phyloP scores from a whole-genome alignment of 1,140 invertebrate genomes.

The Procambarus clarkii region DNA sequence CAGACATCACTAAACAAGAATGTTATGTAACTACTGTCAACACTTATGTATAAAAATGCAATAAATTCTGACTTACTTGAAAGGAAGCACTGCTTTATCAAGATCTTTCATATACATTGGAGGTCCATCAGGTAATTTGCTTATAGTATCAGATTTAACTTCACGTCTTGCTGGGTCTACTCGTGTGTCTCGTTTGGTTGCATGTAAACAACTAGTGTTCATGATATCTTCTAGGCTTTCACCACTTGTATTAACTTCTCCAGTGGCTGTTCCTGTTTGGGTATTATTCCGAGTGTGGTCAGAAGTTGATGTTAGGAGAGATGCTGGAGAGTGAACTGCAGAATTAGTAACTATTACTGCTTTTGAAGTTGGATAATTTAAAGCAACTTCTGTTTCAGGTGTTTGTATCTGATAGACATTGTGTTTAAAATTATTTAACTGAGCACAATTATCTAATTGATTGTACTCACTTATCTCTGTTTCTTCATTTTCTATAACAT shows the following conservation, averaged over 20 bases:
- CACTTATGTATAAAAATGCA: not conserved
- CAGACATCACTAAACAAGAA: no score
- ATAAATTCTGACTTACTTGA: slow-evolving; percentile 29
- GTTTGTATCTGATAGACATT: not conserved
- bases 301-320: not conserved
- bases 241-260: not conserved
- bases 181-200: slow-evolving; percentile 28
- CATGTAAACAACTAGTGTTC: not conserved
- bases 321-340: not conserved
- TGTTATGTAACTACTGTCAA: no score
- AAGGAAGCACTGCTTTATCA: slow-evolving; percentile 20
- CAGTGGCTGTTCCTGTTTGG: not conserved
- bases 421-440: not conserved
- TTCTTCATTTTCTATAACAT: slow-evolving; percentile 44
- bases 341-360: not conserved
- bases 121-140: slow-evolving; percentile 52
- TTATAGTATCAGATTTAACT: slow-evolving; percentile 67
- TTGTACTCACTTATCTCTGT: not conserved
- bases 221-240: not conserved
- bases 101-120: slow-evolving; percentile 19
- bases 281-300: slow-evolving; percentile 5
- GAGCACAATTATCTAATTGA: no score
- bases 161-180: slow-evolving; percentile 56
- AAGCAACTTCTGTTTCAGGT: not conserved
- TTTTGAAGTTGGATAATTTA: not conserved